Percentiles rank a stretch among this genome's conserved stretches.
These are phyloP conservation scores for Choloepus hoffmanni DNA, from an alignment of 2,113 vertebrate species.

Conservation along the genomic window DNA sequence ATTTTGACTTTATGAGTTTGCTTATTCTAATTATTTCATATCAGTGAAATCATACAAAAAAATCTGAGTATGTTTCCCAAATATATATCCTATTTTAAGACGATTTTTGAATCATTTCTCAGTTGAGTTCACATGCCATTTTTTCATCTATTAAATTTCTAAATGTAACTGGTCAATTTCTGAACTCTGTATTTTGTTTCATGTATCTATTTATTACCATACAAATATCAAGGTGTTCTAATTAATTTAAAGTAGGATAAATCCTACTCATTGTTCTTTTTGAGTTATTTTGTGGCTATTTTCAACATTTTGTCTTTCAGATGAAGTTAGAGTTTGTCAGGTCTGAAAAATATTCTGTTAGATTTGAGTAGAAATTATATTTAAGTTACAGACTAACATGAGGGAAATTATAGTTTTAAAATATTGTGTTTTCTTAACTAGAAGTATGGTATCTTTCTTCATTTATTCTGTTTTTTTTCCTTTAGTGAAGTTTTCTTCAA, in stretches of 20 bases:
- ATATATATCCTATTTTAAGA: background rate
- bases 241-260: constrained; percentile 26
- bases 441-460: background rate
- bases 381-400: background rate
- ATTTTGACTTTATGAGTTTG: no score
- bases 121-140: background rate
- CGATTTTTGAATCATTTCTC: background rate
- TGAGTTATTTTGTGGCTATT: background rate
- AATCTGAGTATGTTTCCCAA: no score
- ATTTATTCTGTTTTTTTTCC: background rate
- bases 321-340: background rate
- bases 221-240: background rate
- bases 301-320: constrained; percentile 1
- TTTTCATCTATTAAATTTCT: constrained; percentile 27
- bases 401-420: background rate
- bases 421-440: background rate
- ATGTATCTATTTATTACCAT: constrained; percentile 13
- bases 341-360: constrained; percentile 5
- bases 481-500: constrained; percentile 12
- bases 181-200: constrained; percentile 14
- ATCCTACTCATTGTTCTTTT: background rate
- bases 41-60: no score
- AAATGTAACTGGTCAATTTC: background rate
- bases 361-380: background rate
- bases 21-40: no score